A percentile compares a stretch with the other conserved stretches of the same genome.
Evolutionary conservation across 2,888 invertebrate species (phyloP).

Genomic region (Dilophus febrilis): DNA sequence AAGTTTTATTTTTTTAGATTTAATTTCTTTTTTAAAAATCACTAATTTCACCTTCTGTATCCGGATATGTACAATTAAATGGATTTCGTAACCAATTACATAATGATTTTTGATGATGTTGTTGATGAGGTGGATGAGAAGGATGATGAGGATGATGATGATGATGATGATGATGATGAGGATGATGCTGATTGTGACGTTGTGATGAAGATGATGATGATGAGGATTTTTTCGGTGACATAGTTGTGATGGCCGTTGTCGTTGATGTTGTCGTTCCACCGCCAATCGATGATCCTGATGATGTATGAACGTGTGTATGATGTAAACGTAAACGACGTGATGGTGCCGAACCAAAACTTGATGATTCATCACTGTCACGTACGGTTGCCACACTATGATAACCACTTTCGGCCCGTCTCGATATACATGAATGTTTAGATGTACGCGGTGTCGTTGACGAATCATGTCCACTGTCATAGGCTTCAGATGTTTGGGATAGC

Average conservation of each 20-base stretch:
- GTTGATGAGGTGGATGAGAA: no score
- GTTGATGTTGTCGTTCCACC: conserved; percentile 20
- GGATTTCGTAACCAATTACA: conserved; percentile 62
- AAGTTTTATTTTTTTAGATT: no score
- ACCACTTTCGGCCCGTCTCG: conserved; percentile 70
- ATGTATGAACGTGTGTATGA: conserved; percentile 9
- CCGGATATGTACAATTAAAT: conserved; percentile 60
- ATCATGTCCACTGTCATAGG: conserved; percentile 71
- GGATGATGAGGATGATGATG: no score
- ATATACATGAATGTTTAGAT: conserved; percentile 65
- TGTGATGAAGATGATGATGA: no score
- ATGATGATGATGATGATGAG: no score
- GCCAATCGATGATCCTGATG: conserved; percentile 17
- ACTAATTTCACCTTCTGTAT: conserved; percentile 50
- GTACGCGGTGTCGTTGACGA: conserved; percentile 69
- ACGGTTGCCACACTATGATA: conserved; percentile 69
- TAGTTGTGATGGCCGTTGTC: conserved; percentile 29
- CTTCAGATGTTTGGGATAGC: conserved; percentile 39
- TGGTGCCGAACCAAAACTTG: conserved; percentile 56
- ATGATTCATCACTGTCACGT: conserved; percentile 65
- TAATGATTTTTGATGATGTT: conserved; percentile 54
- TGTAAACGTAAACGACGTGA: neutral
- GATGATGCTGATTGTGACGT: no score
- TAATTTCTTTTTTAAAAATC: conserved; percentile 41
- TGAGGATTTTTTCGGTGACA: conserved; percentile 37